Conservation (phyloP, 2,888 invertebrate species). For the Onthophagus sagittarius region DNA sequence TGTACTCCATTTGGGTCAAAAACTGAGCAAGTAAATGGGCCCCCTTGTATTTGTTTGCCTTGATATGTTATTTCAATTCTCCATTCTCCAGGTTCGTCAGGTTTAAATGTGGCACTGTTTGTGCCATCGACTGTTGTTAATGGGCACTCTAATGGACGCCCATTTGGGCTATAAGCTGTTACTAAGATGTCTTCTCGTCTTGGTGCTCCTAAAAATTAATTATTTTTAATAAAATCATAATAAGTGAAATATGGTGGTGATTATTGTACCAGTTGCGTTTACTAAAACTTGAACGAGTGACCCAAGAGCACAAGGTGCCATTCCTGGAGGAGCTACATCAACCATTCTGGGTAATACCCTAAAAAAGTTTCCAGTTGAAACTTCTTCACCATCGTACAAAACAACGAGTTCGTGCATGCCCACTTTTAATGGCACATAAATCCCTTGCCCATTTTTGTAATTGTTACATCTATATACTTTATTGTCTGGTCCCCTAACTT, state of each 20-base stretch:
- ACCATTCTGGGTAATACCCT: slow-evolving; percentile 82
- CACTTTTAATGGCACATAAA: slow-evolving; percentile 83
- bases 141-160: slow-evolving; percentile 75
- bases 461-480: slow-evolving; percentile 47
- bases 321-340: slow-evolving; percentile 84
- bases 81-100: slow-evolving; percentile 97
- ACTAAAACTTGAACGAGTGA: slow-evolving; percentile 93
- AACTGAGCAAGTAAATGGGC: slow-evolving; percentile 94
- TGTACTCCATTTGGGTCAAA: slow-evolving; percentile 91
- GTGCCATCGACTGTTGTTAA: slow-evolving; percentile 84
- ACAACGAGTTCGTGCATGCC: slow-evolving; percentile 86
- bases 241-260: background rate
- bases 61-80: slow-evolving; percentile 94
- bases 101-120: slow-evolving; percentile 94
- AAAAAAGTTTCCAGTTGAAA: slow-evolving; percentile 65
- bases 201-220: slow-evolving; percentile 59
- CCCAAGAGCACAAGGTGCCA: slow-evolving; percentile 93
- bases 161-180: slow-evolving; percentile 88
- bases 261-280: slow-evolving; percentile 61
- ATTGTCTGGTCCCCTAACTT: slow-evolving; percentile 46
- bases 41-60: slow-evolving; percentile 92
- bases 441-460: slow-evolving; percentile 68
- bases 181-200: slow-evolving; percentile 83
- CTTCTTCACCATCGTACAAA: slow-evolving; percentile 54
- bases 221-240: background rate